Base-by-base conservation (phyloP, 1,140 invertebrate genomes). In the Formica selysi region DNA sequence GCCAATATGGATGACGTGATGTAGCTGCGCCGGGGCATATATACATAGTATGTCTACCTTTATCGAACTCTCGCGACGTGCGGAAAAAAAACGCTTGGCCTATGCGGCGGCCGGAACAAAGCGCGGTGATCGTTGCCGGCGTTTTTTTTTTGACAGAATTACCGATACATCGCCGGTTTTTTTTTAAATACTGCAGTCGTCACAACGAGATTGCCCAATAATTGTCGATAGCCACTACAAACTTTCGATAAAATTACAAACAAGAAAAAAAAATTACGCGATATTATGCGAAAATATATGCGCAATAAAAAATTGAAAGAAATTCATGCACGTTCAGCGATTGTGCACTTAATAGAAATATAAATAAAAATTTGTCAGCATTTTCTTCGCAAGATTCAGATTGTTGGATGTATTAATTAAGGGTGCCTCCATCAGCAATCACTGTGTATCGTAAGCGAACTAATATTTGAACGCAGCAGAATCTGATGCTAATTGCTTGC, bases 1-100 rank as follows among this genome's bases (percentile, higher is more conserved):
- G 59, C 62, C 80, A 83, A 88, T 79, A 88, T 76, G 86, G 59
- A 88, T 48, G 86, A 71, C 62, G 19, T 48, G 19, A 65, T 62
- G 44, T 84, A 54, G 74, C 70, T 73, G 76, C 61, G 16, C 13
- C 87, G 29, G 36, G 26, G 26, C 71, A 36, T 67, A 67, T 76
- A 76, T 54, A 78, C 74, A 68, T n/a, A 3, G 68, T 54, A 38
- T 70, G 70, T 74, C 87, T 32, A 44, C 41, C 26, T 87, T 83
- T 62, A 76, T 90, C 80, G 26, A 71, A 38, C 48, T 76, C 68
- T 57, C 19, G 78, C 61, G 38, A 41, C 32, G 0, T 29, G 59
- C 16, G 65, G 41, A 73, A 67, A 73, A 84, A 73, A 85, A 87
- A 57, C 54, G 41, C n/a, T 19, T 4, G 13, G 29, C 22, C 44